Evolutionary conservation across 1,140 invertebrate species (phyloP), one percentile per base, ranked within the genome.

Genomic region (Probaryconus sp.): DNA sequence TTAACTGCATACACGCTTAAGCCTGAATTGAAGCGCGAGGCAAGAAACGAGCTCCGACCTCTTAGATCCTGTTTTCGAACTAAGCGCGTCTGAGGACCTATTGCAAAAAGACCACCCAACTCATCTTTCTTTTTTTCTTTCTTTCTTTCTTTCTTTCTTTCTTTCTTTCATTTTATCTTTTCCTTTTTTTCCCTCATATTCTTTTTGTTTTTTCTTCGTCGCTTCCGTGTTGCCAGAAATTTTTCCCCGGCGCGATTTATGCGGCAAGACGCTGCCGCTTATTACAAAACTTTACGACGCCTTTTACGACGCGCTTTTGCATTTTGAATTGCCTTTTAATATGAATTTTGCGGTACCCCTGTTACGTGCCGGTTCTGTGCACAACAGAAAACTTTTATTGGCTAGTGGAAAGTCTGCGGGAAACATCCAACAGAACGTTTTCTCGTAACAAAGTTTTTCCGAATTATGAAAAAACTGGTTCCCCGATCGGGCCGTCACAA

Each of bases 241-340:
- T 63, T 63, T 63, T 48, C 24, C 67, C 33, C 30, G 35, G 6
- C 9, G 35, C 67, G 43, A 70, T 70, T 70, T 70, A 71, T 63
- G 50, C 50, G 42, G 56, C 50, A 55, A 72, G 64, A 72, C 38
- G 53, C 69, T 47, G 16, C 51, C 43, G 53, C 60, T 64, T 64
- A 72, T 72, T 58, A 64, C 69, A 64, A 51, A 47, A 51, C 38
- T 72, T 64, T 58, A 58, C 45, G 69, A 64, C 45, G 43, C 35
- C 50, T 68, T 68, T 68, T 68, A 68, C 45, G 58, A 48, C 21
- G 43, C 35, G 68, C 58, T 71, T 71, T 71, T 64, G 56, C 69
- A 72, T 72, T 65, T 65, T 53, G 60, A 64, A 72, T 64, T 5
- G 51, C 53, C 16, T 40, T 72, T 64, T 72, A 56, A 72, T 72